Evolutionary conservation across 2,888 invertebrate genomes (phyloP), one percentile per base, ranked within the genome.

Genomic region (Trachelus tabidus): DNA sequence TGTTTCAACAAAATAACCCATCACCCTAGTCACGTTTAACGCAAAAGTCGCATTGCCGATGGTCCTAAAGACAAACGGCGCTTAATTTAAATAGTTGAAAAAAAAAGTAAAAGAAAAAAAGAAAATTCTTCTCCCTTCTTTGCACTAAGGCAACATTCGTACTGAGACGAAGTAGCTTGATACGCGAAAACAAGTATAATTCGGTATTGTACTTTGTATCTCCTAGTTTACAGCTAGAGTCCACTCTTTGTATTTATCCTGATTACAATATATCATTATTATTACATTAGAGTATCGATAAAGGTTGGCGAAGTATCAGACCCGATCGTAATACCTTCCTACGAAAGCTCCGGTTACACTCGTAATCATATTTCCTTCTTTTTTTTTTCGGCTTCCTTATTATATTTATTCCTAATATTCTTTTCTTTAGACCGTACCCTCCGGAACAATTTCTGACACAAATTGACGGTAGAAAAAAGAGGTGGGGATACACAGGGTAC

Each of bases 401-500:
- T 77, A 82, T 83, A 83, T 82, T 84, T 79, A 84, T 83, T 77
- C 79, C 80, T 82, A 86, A 82, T 84, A 3, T 56, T 11, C 34
- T 11, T 56, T 56, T 40, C 23, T 23, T 83, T 82, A 82, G 84
- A 84, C 83, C 83, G 80, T 82, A 84, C 82, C 82, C 84, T 83
- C 79, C 79, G 87, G 86, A 89, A 88, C 85, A 87, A 85, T 87
- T 87, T 88, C 87, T 85, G 81, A 85, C 83, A 85, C 78, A 85
- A 83, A 81, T 83, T 68, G 23, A 75, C 34, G 35, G 31, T 33
- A 68, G 74, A 69, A 68, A 76, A 73, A 34, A 37, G 68, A 75
- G 69, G 30, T 33, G 71, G 11, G 33, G 76, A 37, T 12, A 76
- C 34, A 69, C 12, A 75, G 73, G 33, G 35, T 12, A 73, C 68